These are phyloP conservation scores for Hippopotamyrus pictus DNA, from an alignment of 2,797 vertebrate species.

Conservation along the genomic window DNA sequence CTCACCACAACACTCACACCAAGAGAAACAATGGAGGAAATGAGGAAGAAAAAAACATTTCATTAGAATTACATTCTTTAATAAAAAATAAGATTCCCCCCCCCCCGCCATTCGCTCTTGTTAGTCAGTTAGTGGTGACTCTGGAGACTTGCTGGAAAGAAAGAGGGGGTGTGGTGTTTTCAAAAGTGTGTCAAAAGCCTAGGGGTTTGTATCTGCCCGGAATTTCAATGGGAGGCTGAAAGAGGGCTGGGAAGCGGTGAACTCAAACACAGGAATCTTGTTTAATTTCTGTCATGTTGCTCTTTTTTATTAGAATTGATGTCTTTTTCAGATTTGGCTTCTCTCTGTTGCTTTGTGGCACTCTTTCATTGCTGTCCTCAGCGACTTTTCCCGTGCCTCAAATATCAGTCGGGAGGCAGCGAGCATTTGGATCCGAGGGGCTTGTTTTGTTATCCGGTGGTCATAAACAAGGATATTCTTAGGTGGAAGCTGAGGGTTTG, in stretches of 20 bases:
- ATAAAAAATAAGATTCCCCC: slow-evolving; percentile 46
- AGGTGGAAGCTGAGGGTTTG: not conserved
- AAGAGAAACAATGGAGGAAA: slow-evolving; percentile 21
- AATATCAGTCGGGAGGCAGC: slow-evolving; percentile 52
- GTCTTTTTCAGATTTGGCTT: slow-evolving; percentile 71
- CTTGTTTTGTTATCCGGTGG: slow-evolving; percentile 19
- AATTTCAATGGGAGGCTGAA: slow-evolving; percentile 79
- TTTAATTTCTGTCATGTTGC: slow-evolving; percentile 81
- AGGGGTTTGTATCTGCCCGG: slow-evolving; percentile 78
- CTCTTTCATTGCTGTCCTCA: slow-evolving; percentile 14
- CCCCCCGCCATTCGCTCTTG: slow-evolving; percentile 40
- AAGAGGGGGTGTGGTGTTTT: slow-evolving; percentile 73
- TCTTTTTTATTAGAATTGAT: slow-evolving; percentile 67
- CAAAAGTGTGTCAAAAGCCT: slow-evolving; percentile 86
- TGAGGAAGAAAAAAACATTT: slow-evolving; percentile 38
- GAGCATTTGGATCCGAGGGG: slow-evolving; percentile 54
- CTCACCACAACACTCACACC: slow-evolving; percentile 10
- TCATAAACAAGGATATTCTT: slow-evolving; percentile 15
- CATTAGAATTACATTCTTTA: slow-evolving; percentile 46
- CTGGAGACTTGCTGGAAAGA: slow-evolving; percentile 71
- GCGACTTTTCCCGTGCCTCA: slow-evolving; percentile 43
- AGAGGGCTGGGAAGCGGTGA: slow-evolving; percentile 74
- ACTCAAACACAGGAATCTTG: slow-evolving; percentile 73
- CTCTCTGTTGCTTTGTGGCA: slow-evolving; percentile 54
- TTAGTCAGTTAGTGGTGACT: slow-evolving; percentile 67